Conservation (phyloP, 2,797 vertebrate genomes). For the Buphagus erythrorhynchus region DNA sequence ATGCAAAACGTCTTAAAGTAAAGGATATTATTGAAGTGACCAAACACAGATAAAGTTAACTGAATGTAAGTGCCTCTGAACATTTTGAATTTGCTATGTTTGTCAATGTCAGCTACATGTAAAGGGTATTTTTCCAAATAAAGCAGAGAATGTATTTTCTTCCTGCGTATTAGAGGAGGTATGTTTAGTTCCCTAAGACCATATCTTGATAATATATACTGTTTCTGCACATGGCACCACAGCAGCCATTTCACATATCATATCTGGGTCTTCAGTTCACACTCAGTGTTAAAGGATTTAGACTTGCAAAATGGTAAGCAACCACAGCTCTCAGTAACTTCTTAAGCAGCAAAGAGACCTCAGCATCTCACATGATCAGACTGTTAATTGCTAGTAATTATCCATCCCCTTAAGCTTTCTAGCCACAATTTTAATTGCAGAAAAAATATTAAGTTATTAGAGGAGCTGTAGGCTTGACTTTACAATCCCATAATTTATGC, state of each 20-base stretch:
- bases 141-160: neutral
- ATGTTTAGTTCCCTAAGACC: neutral
- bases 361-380: neutral
- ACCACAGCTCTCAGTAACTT: neutral
- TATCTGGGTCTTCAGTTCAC: neutral
- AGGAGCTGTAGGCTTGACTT: neutral
- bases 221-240: neutral
- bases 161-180: neutral
- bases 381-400: conserved; percentile 38
- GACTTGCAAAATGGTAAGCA: neutral
- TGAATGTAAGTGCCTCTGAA: neutral
- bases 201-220: neutral
- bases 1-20: neutral
- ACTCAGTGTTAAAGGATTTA: neutral
- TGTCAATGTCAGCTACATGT: neutral
- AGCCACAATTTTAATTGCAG: conserved; percentile 15
- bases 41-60: neutral
- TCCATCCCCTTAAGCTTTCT: neutral
- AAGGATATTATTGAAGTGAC: neutral
- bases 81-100: neutral
- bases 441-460: conserved; percentile 26
- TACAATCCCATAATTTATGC: neutral
- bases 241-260: neutral
- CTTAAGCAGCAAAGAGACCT: neutral
- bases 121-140: neutral